A percentile compares a stretch with the other conserved stretches of the same genome.
Evolutionary conservation across 2,113 vertebrate genomes (phyloP).

Genomic region (Zonotrichia leucophrys): DNA sequence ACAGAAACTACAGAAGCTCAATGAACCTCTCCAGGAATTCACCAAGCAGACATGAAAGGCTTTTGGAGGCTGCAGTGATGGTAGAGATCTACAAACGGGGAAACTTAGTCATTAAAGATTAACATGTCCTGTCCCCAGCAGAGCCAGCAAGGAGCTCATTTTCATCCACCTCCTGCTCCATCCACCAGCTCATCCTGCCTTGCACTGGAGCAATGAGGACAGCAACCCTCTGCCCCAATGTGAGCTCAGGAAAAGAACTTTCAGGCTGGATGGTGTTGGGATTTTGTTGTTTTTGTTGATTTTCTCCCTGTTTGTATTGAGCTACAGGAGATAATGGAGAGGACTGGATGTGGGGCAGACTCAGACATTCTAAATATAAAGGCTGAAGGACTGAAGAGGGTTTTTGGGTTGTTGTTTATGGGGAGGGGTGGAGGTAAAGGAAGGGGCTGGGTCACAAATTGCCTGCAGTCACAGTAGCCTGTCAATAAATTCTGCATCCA

Average conservation of each 20-base stretch:
- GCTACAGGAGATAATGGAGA: background rate
- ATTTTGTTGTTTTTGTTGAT: background rate
- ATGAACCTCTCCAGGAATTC: slow-evolving; percentile 23
- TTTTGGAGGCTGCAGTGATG: background rate
- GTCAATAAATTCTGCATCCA: slow-evolving; percentile 88
- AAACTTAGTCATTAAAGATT: slow-evolving; percentile 12
- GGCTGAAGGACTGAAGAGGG: background rate
- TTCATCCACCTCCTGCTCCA: background rate
- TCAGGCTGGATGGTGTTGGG: background rate
- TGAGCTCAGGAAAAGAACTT: background rate
- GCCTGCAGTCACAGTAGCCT: slow-evolving; percentile 74
- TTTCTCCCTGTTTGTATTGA: background rate
- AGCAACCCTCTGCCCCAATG: background rate
- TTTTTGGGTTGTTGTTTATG: background rate
- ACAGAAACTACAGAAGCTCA: background rate
- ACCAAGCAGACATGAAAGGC: slow-evolving; percentile 17
- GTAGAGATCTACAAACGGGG: slow-evolving; percentile 8
- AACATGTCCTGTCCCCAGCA: background rate
- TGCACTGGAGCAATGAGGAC: background rate
- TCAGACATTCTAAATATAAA: slow-evolving; percentile 50
- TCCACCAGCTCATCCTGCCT: background rate
- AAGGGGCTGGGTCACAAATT: slow-evolving; percentile 57
- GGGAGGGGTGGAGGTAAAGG: background rate
- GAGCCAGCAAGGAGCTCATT: background rate
- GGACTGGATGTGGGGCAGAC: background rate